phyloP scores from a whole-genome alignment of 2,888 invertebrate species.

The Suillia variegata region DNA sequence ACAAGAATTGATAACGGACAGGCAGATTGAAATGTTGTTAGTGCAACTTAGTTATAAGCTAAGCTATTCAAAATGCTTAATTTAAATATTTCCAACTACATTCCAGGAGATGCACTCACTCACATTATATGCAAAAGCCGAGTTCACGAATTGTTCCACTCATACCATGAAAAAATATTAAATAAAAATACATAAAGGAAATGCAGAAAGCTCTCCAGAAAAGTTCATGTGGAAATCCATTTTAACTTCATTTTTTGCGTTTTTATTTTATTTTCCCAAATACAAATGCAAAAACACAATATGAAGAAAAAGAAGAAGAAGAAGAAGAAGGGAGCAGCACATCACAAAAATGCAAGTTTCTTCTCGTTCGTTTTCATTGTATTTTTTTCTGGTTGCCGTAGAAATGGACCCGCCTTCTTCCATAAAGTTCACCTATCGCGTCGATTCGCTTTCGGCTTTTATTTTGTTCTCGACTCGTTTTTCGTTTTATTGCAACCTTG shows the following conservation, averaged over 20 bases:
- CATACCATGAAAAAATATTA: not conserved
- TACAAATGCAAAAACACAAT: too few species aligned
- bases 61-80: too few species aligned
- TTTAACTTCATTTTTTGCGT: not conserved
- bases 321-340: too few species aligned
- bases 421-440: slow-evolving; percentile 51
- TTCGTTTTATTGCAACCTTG: slow-evolving; percentile 3
- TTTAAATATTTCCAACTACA: not conserved
- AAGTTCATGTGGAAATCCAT: slow-evolving; percentile 7
- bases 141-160: not conserved
- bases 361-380: slow-evolving; percentile 18
- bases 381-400: slow-evolving; percentile 45
- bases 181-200: not conserved
- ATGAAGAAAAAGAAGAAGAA: not conserved
- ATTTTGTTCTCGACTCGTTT: not conserved
- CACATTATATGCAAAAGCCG: not conserved
- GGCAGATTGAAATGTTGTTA: too few species aligned
- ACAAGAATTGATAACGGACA: too few species aligned
- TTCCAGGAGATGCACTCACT: not conserved
- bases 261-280: too few species aligned
- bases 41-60: too few species aligned
- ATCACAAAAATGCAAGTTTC: slow-evolving; percentile 9
- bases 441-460: slow-evolving; percentile 25
- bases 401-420: slow-evolving; percentile 58
- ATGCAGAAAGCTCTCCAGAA: not conserved